A percentile compares a stretch with the other conserved stretches of the same genome.
phyloP scores from a whole-genome alignment of 1,140 invertebrate genomes.

The Papilio dardanus region DNA sequence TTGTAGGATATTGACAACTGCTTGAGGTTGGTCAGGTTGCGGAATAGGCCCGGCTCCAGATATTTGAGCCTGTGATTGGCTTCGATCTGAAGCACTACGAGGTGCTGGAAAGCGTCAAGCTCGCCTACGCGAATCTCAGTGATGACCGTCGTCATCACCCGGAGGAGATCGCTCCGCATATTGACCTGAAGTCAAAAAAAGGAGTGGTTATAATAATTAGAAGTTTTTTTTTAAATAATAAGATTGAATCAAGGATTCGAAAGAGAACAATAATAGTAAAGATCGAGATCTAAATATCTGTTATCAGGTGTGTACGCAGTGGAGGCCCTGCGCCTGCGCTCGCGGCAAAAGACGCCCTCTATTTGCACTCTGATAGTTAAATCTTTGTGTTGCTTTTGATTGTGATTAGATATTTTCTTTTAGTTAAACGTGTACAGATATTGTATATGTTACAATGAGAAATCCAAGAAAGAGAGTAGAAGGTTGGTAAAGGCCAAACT shows the following conservation, averaged over 20 bases:
- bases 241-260: too few species aligned
- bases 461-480: too few species aligned
- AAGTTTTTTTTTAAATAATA: too few species aligned
- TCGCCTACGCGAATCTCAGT: slow-evolving; percentile 56
- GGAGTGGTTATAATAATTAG: too few species aligned
- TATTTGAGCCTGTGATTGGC: slow-evolving; percentile 69
- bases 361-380: slow-evolving; percentile 16
- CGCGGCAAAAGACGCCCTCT: background rate
- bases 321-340: slow-evolving; percentile 12
- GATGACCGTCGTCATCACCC: slow-evolving; percentile 70
- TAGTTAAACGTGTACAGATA: background rate
- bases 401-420: slow-evolving; percentile 25
- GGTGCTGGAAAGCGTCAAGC: slow-evolving; percentile 53
- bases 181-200: slow-evolving; percentile 61
- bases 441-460: background rate
- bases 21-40: slow-evolving; percentile 62
- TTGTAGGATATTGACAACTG: slow-evolving; percentile 74
- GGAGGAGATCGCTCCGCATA: slow-evolving; percentile 54
- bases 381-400: slow-evolving; percentile 33
- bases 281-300: slow-evolving; percentile 3
- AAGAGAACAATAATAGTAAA: background rate
- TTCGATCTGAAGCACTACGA: slow-evolving; percentile 67
- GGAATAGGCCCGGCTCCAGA: slow-evolving; percentile 64
- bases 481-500: too few species aligned
- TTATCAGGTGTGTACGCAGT: background rate